These are phyloP conservation scores for Cettia cetti DNA, from an alignment of 2,113 vertebrate species.

Conservation along the genomic window DNA sequence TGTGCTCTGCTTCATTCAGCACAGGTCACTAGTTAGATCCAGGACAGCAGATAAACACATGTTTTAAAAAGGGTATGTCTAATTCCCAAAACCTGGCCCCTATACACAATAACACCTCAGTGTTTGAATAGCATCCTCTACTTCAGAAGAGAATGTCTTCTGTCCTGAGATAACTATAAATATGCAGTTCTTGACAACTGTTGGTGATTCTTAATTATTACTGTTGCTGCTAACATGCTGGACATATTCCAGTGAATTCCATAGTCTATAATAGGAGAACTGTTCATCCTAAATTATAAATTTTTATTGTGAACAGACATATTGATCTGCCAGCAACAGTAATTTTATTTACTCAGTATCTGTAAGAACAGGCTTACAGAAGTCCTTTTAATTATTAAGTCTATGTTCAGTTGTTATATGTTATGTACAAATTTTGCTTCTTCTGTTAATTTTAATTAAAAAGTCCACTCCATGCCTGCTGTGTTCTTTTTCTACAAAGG, in stretches of 20 bases:
- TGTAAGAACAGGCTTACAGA: not conserved
- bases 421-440: conserved; percentile 21
- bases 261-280: not conserved
- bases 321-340: not conserved
- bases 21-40: not conserved
- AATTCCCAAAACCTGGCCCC: not conserved
- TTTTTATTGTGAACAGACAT: not conserved
- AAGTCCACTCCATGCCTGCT: conserved; percentile 27
- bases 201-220: not conserved
- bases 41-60: not conserved
- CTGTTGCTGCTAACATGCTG: not conserved
- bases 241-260: not conserved
- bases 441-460: conserved; percentile 63
- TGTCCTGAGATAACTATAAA: not conserved
- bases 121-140: not conserved
- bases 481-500: conserved; percentile 9
- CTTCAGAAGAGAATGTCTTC: not conserved
- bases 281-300: conserved; percentile 8
- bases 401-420: conserved; percentile 4
- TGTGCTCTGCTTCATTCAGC: not conserved
- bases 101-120: not conserved
- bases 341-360: conserved; percentile 6
- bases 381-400: conserved; percentile 46
- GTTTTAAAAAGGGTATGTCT: not conserved
- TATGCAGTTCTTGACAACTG: not conserved